These are phyloP conservation scores for Drosophila nannoptera DNA, from an alignment of 1,140 invertebrate species.

Conservation along the genomic window DNA sequence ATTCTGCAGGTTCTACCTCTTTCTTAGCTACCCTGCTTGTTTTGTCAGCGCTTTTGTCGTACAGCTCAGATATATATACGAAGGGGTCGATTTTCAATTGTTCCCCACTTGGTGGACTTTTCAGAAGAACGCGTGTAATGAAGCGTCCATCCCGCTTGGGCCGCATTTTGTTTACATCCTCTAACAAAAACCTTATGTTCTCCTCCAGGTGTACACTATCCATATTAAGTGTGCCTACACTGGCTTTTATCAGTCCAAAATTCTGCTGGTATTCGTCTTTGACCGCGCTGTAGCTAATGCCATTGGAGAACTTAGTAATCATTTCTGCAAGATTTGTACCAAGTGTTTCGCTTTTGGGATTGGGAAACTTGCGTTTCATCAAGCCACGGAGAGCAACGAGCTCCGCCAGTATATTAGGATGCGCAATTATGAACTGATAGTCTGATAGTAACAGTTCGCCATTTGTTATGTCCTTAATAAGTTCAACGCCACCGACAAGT, in stretches of 20 bases:
- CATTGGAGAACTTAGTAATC: conserved; percentile 83
- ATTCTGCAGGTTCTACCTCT: conserved; percentile 20
- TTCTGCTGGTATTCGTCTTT: conserved; percentile 85
- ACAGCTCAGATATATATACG: conserved; percentile 80
- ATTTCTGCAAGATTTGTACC: conserved; percentile 82
- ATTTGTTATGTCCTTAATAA: conserved; percentile 87
- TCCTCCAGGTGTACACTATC: conserved; percentile 84
- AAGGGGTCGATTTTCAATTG: conserved; percentile 84
- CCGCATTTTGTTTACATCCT: conserved; percentile 82
- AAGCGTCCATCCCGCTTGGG: conserved; percentile 84
- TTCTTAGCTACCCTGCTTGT: conserved; percentile 37
- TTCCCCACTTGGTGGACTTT: conserved; percentile 82
- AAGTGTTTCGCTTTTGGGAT: conserved; percentile 84
- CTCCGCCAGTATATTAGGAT: conserved; percentile 88
- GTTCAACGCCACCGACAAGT: conserved; percentile 83
- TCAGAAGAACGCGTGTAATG: conserved; percentile 82
- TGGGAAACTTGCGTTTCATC: conserved; percentile 88
- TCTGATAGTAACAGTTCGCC: conserved; percentile 85
- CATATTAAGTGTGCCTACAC: conserved; percentile 87
- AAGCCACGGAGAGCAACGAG: conserved; percentile 86
- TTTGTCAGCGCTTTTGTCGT: conserved; percentile 58
- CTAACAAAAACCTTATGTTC: conserved; percentile 83
- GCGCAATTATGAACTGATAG: conserved; percentile 86
- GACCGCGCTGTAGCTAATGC: conserved; percentile 83
- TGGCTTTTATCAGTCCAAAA: conserved; percentile 84